These are phyloP conservation scores for Trissonchulus sp. DNA, from an alignment of 2,888 invertebrate genomes.

Conservation along the genomic window DNA sequence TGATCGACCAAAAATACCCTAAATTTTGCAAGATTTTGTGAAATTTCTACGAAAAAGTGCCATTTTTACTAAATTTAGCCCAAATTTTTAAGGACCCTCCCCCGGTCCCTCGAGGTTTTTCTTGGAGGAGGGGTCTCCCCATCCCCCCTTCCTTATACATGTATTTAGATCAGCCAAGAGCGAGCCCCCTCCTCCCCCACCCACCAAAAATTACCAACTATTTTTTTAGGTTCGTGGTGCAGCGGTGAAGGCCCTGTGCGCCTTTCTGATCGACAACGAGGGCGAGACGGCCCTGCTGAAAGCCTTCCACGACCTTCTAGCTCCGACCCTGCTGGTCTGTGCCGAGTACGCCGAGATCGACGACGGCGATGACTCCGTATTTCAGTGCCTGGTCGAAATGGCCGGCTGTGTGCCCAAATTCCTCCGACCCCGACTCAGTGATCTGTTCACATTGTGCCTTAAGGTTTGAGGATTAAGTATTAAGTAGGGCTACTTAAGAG, in stretches of 20 bases:
- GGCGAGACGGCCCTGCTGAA: conserved; percentile 71
- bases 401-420: conserved; percentile 88
- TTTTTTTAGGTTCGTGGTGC: conserved; percentile 55
- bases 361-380: conserved; percentile 74
- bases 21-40: too few relatives aligned
- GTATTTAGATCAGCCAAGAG: too few relatives aligned
- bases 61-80: too few relatives aligned
- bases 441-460: conserved; percentile 78
- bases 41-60: too few relatives aligned
- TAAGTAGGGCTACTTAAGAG: too few relatives aligned
- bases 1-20: too few relatives aligned
- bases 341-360: conserved; percentile 74
- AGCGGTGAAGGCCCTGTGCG: conserved; percentile 59
- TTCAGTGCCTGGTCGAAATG: conserved; percentile 87
- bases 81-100: too few relatives aligned
- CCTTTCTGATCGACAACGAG: conserved; percentile 82
- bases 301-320: conserved; percentile 10
- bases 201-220: too few relatives aligned
- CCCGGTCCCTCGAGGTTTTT: too few relatives aligned
- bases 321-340: conserved; percentile 57
- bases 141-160: too few relatives aligned
- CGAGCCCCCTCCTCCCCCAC: background rate
- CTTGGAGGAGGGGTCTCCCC: too few relatives aligned
- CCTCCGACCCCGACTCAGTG: conserved; percentile 74
- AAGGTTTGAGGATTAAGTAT: too few relatives aligned